Base-by-base conservation (phyloP, 2,797 vertebrate species). In the Sphenodon punctatus region DNA sequence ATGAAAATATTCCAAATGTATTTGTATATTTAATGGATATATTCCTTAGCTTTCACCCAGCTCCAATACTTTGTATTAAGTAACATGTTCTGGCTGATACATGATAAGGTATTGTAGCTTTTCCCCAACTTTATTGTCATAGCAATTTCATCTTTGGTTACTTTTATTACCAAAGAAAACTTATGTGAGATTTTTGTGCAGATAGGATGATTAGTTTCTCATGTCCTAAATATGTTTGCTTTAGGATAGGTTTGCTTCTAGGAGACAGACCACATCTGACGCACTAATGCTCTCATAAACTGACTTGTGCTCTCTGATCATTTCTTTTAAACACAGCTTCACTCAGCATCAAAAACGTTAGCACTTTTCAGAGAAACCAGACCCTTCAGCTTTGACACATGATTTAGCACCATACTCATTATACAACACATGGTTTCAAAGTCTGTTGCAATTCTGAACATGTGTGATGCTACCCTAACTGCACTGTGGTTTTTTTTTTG, bases 191-290 rank as follows among this genome's bases (percentile, higher is more conserved):
- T 76, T 92, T 82, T 64, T 78, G 75, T 55, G 27, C 66, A 92
- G 80, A 85, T 86, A 91, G 82, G 84, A 88, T 78, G 74, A 92
- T 91, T 90, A 0, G 0, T 88, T 94, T 92, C 60, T 13, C 49
- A 91, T 91, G 88, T 87, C 80, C 70, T 72, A 87, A 92, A 90
- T 88, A 72, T 80, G 67, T 69, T 91, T 90, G 77, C 90, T 92
- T 85, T 87, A 88, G 78, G 71, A 78, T 87, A 67, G 19, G 43
- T 82, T 94, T 80, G 69, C 80, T 90, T 86, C 73, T 93, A 88
- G 91, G 82, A 88, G 85, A 83, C 80, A 91, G 91, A 94, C 90
- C 90, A 95, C 92, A 95, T 95, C 92, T 93, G 80, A 93, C 92
- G 83, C 72, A 74, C 69, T 82, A 94, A 92, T 86, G 88, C 59